phyloP scores from a whole-genome alignment of 1,140 invertebrate genomes.

The Pemphigus obesinymphae region DNA sequence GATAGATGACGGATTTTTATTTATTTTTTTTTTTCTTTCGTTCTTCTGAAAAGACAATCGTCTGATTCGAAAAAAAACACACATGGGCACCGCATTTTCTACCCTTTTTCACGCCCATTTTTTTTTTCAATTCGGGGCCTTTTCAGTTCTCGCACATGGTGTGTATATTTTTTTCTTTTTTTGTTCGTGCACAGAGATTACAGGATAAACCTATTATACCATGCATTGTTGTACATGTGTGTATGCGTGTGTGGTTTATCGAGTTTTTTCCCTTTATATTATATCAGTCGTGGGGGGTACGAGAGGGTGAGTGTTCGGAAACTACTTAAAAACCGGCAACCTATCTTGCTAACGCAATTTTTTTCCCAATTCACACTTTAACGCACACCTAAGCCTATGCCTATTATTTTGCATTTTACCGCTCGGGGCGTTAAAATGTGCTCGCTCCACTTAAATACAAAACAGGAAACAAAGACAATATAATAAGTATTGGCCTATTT shows the following conservation, averaged over 20 bases:
- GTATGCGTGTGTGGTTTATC: neutral
- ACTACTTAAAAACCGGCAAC: conserved; percentile 32
- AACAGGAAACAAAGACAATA: neutral
- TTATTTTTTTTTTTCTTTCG: too few species aligned
- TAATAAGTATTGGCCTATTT: neutral
- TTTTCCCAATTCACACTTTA: conserved; percentile 12
- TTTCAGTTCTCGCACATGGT: neutral
- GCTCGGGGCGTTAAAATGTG: neutral
- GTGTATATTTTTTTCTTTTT: neutral
- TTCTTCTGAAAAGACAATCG: conserved; percentile 6
- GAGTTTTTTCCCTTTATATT: neutral
- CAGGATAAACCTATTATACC: conserved; percentile 30
- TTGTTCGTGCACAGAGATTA: conserved; percentile 16
- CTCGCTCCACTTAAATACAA: neutral
- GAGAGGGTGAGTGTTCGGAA: neutral
- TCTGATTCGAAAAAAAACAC: neutral
- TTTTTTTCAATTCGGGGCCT: conserved; percentile 4
- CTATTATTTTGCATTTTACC: conserved; percentile 12
- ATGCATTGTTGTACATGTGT: neutral
- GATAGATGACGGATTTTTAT: neutral
- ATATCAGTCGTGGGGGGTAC: neutral
- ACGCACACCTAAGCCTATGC: conserved; percentile 27
- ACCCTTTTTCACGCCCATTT: conserved; percentile 1
- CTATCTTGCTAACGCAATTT: conserved; percentile 5
- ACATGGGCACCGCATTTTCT: neutral